Percentiles rank a stretch among this genome's conserved stretches.
Conservation (phyloP, 2,113 vertebrate genomes). For the Arizona elegans region DNA sequence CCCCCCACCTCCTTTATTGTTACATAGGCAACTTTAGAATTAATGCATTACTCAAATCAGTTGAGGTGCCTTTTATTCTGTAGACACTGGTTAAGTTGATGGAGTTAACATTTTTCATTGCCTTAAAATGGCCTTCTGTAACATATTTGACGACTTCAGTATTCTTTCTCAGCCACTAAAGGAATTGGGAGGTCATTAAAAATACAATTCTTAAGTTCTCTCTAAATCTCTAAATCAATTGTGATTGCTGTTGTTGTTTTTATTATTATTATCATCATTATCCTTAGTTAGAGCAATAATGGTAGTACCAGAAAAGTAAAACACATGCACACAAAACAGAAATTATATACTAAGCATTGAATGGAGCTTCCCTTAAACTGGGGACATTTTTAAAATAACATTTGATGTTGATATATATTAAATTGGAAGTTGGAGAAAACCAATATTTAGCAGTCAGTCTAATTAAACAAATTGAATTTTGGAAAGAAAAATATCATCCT, state of each 20-base stretch:
- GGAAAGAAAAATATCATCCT: slow-evolving; percentile 50
- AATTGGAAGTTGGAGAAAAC: slow-evolving; percentile 53
- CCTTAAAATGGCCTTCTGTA: not conserved
- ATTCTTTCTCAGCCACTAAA: slow-evolving; percentile 25
- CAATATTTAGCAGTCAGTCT: slow-evolving; percentile 53
- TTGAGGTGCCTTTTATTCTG: not conserved
- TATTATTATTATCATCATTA: not conserved
- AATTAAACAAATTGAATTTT: slow-evolving; percentile 38
- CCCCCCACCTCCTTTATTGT: slow-evolving; percentile 2
- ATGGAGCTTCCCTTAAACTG: not conserved
- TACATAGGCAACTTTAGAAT: slow-evolving; percentile 1
- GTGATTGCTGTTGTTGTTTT: not conserved
- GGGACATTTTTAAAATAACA: slow-evolving; percentile 27
- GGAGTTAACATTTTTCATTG: slow-evolving; percentile 5
- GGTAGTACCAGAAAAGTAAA: not conserved
- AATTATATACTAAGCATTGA: not conserved
- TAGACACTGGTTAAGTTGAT: slow-evolving; percentile 2
- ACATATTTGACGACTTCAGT: not conserved
- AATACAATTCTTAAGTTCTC: slow-evolving; percentile 7
- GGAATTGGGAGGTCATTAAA: slow-evolving; percentile 24
- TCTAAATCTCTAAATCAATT: slow-evolving; percentile 17
- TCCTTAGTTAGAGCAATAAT: not conserved
- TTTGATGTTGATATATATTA: not conserved
- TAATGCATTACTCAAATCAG: slow-evolving; percentile 5
- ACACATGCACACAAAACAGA: not conserved